Conservation (phyloP, 1,140 invertebrate species). For the Papilio helenus region DNA sequence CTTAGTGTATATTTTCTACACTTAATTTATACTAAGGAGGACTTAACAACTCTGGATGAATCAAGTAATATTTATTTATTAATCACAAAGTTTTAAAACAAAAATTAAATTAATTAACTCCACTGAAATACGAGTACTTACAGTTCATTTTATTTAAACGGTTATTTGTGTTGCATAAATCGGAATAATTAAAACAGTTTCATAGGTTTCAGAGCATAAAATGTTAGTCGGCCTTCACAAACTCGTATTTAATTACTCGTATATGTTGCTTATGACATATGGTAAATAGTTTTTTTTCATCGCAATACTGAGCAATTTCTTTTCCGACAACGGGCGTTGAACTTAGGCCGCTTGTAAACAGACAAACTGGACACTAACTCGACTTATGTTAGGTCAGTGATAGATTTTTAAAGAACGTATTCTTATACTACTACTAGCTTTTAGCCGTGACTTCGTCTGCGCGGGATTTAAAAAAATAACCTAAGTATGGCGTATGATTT, state of each 20-base stretch:
- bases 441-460: too few relatives aligned
- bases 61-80: too few relatives aligned
- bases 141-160: not conserved
- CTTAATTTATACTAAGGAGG: not conserved
- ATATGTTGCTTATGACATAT: constrained; percentile 8
- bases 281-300: constrained; percentile 23
- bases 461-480: too few relatives aligned
- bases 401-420: not conserved
- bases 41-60: not conserved
- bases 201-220: constrained; percentile 12
- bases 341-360: not conserved
- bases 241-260: not conserved
- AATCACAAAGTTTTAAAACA: not conserved
- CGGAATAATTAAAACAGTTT: constrained; percentile 2
- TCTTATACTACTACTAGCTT: too few relatives aligned
- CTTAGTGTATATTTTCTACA: not conserved
- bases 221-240: not conserved
- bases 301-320: constrained; percentile 8
- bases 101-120: not conserved
- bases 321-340: not conserved
- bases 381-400: not conserved
- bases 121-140: not conserved
- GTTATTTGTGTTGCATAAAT: not conserved
- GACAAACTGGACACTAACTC: not conserved
- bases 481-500: too few relatives aligned